Percentiles rank a stretch among this genome's conserved stretches.
Evolutionary conservation across 2,888 invertebrate genomes (phyloP).

Genomic region (Boloria selene): DNA sequence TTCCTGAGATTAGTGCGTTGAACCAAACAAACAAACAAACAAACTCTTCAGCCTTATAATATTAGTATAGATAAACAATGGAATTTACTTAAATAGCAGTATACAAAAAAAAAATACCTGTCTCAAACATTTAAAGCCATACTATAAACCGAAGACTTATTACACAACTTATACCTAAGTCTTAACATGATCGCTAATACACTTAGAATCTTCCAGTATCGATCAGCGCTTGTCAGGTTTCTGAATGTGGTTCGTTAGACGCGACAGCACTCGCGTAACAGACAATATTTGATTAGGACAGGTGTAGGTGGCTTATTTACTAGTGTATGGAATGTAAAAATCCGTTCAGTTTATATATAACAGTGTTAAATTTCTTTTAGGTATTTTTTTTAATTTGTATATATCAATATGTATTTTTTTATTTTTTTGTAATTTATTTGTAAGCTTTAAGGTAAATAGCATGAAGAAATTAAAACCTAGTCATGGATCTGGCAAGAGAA

Average conservation of each 20-base stretch:
- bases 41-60: too few relatives aligned
- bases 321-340: conserved; percentile 41
- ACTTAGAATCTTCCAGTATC: conserved; percentile 50
- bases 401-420: too few relatives aligned
- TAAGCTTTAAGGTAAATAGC: conserved; percentile 8
- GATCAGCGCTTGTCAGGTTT: conserved; percentile 72
- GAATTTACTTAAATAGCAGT: too few relatives aligned
- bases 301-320: conserved; percentile 52
- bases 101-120: neutral
- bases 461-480: conserved; percentile 68
- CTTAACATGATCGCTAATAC: conserved; percentile 30
- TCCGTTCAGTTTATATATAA: conserved; percentile 17
- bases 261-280: conserved; percentile 44
- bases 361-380: neutral
- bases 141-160: neutral
- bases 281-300: conserved; percentile 43
- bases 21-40: too few relatives aligned
- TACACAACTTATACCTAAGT: conserved; percentile 10
- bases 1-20: too few relatives aligned
- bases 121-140: conserved; percentile 6
- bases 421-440: neutral
- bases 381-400: neutral
- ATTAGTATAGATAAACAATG: too few relatives aligned
- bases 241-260: conserved; percentile 76
- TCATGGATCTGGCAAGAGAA: conserved; percentile 48